Evolutionary conservation across 2,888 invertebrate species (phyloP), one percentile per base, ranked within the genome.

Genomic region (Chloroclystis v-ata): DNA sequence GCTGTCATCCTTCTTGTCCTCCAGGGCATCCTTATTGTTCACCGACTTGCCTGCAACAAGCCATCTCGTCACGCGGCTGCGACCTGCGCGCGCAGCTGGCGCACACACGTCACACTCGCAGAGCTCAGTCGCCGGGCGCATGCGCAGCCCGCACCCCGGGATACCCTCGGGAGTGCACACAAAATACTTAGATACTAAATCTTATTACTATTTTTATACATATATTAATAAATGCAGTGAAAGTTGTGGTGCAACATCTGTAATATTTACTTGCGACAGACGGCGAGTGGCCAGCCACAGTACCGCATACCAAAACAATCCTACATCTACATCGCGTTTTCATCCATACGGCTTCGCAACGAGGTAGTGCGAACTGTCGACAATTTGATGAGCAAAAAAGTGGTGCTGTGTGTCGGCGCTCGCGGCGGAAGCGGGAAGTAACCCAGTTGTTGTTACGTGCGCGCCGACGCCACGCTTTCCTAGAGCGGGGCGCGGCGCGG

Each of bases 1-100:
- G 68, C 91, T 93, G 82, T 95, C 95, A 82, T 95, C 94, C 82
- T 94, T 95, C 75, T 90, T 91, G 79, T 92, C 92, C 61, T 91
- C 91, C 64, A 86, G 77, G 62, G 89, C 87, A 78, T 92, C 92
- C 82, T 91, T 91, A 67, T 56, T 79, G 78, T 83, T 87, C 76
- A 84, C 87, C 72, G 91, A 90, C 83, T 91, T 91, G 80, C 91
- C 91, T 91, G 89, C 61, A 90, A 90, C 85, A 87, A 79, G 65
- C 46, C 35, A 66, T 28, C 69, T 70, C 74, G 79, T 78, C 72
- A 82, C 71, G 76, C 71, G 61, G 60, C 68, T 61, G 66, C 63
- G 30, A 25, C 30, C 37, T 28, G 35, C 44, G 16, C 8, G 43
- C 30, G 42, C 9, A 14, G 32, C 32, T 1, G n/a, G n/a, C n/a